Base-by-base conservation (phyloP, 2,888 invertebrate genomes). In the Lordiphosa fenestrarum region DNA sequence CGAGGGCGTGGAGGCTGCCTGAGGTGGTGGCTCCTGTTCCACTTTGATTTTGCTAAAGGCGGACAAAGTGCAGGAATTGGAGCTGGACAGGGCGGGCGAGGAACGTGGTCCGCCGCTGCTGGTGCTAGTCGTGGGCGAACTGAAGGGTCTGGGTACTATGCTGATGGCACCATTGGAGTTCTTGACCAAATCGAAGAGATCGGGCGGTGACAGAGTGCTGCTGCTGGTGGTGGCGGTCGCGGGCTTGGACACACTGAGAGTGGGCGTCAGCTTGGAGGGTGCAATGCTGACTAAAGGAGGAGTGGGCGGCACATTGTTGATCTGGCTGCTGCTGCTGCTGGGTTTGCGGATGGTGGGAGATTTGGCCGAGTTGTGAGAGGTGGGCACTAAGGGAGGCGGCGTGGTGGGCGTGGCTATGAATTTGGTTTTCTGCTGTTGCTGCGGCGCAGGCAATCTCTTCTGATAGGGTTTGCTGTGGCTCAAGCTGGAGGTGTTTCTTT, bases 131-230 rank as follows among this genome's bases (percentile, higher is more conserved):
- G 54, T 40, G 36, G 55, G 42, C 2, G 9, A 12, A 39, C 37
- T 40, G 12, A 44, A 13, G 13, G 53, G 23, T 35, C 75, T 82
- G 51, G 69, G 67, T 41, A 78, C 59, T 46, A 85, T 82, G 53
- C 82, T 80, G 6, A 85, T 85, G 41, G 86, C 84, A 33, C 86
- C 85, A 59, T 87, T 85, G 0, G 89, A 88, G 56, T 88, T 88
- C 72, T 88, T 88, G 13, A 88, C 83, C 55, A 89, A 69, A 66
- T 89, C 88, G 39, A 88, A 88, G 37, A 87, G 84, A 85, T 89
- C 88, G 47, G 76, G 75, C 23, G 75, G 69, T 37, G 71, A 63
- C 53, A 62, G n/a, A 21, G 23, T 38, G 47, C 23, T 54, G 61
- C 30, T 25, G 63, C 9, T 38, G 52, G 13, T 42, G n/a, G 10